Percentiles rank a stretch among this genome's conserved stretches.
Conservation (phyloP, 2,888 invertebrate genomes). For the Pardosa pseudoannulata region DNA sequence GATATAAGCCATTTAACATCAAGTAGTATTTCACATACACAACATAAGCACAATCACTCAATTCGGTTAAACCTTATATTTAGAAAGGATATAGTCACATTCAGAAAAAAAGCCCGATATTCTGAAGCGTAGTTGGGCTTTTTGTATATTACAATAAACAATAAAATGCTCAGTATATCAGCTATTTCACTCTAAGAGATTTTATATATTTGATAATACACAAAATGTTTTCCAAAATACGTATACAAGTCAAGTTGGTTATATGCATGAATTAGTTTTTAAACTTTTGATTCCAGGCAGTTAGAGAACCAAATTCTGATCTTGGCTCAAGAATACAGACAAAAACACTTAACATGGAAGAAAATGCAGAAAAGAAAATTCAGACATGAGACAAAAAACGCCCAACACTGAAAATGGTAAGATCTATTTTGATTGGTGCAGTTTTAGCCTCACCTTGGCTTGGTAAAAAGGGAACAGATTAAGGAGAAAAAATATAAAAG, state of each 20-base stretch:
- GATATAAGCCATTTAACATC: slow-evolving; percentile 47
- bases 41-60: slow-evolving; percentile 47
- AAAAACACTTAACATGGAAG: slow-evolving; percentile 57
- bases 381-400: slow-evolving; percentile 19
- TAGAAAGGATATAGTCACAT: not conserved
- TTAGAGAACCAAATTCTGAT: slow-evolving; percentile 68
- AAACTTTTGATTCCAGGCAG: slow-evolving; percentile 68
- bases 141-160: slow-evolving; percentile 17
- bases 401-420: slow-evolving; percentile 46
- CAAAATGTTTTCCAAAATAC: slow-evolving; percentile 61
- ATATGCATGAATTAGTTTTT: slow-evolving; percentile 36
- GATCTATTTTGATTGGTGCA: slow-evolving; percentile 70
- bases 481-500: slow-evolving; percentile 21
- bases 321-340: slow-evolving; percentile 63
- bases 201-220: slow-evolving; percentile 28
- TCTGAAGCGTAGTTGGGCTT: slow-evolving; percentile 28
- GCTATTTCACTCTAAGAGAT: slow-evolving; percentile 1
- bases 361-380: slow-evolving; percentile 36
- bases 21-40: slow-evolving; percentile 39
- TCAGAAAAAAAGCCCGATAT: slow-evolving; percentile 8
- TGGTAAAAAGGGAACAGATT: slow-evolving; percentile 35
- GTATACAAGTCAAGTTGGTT: slow-evolving; percentile 46
- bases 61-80: slow-evolving; percentile 57
- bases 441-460: slow-evolving; percentile 71
- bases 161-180: slow-evolving; percentile 22